Evolutionary conservation across 2,113 vertebrate genomes (phyloP), one percentile per base, ranked within the genome.

Genomic region (Chloropsis hardwickii): DNA sequence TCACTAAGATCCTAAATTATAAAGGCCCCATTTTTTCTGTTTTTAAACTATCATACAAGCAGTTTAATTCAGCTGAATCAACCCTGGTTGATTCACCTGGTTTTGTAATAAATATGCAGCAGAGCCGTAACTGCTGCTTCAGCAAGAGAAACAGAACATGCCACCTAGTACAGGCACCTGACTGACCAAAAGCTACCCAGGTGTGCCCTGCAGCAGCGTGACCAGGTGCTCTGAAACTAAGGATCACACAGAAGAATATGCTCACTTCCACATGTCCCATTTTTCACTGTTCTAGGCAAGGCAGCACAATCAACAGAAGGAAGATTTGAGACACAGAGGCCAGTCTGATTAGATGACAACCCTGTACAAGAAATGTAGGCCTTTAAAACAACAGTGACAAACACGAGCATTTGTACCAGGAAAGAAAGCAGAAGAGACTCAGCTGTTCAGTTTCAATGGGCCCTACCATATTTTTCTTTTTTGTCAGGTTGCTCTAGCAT

Each of bases 191-290:
- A 79, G 33, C 35, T 33, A 50, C 47, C 17, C 39, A 56, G 19
- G 23, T 31, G 9, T 15, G 20, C 56, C n/a, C 39, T 12, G 19
- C 39, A 67, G 44, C 65, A 62, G 13, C 0, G 0, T n/a, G 20
- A 81, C 58, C 33, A 54, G 6, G 12, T 51, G 31, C 45, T 83
- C 18, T 39, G 56, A 70, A 81, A 78, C 42, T 21, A 58, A 66
- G 37, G 31, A 62, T 16, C 3, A 15, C 1, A 4, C 18, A 54
- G 12, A 85, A 78, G 24, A 65, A 51, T 1, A 8, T 14, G 18
- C 0, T 1, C 3, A 0, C 29, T 74, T 61, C 13, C 47, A 51
- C 18, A 13, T 1, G 5, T 33, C 7, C 25, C 10, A 22, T 54
- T 93, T 83, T 89, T 20, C 24, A 22, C 9, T 56, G 42, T 80